Percentiles rank a stretch among this genome's conserved stretches.
Evolutionary conservation across 2,888 invertebrate species (phyloP).

Genomic region (Fabriciana adippe): DNA sequence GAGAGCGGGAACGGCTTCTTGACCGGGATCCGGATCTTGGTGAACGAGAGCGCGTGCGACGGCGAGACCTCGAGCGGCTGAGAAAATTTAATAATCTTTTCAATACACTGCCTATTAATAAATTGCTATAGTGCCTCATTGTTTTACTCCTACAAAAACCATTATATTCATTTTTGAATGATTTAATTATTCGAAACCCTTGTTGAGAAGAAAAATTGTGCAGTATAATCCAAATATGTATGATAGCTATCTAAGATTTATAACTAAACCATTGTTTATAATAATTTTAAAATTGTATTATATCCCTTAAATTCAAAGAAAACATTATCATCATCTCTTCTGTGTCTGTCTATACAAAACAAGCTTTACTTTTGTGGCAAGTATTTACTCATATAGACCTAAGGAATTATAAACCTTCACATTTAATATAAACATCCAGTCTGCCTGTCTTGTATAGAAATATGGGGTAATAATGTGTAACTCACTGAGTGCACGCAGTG

Average conservation of each 20-base stretch:
- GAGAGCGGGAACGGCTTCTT: slow-evolving; percentile 75
- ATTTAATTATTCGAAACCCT: too few relatives aligned
- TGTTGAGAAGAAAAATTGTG: too few relatives aligned
- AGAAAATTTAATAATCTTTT: slow-evolving; percentile 49
- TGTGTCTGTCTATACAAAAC: slow-evolving; percentile 32
- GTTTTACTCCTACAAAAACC: too few relatives aligned
- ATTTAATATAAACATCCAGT: slow-evolving; percentile 19
- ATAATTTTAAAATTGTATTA: not conserved
- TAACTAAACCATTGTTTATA: too few relatives aligned
- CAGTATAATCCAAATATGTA: too few relatives aligned
- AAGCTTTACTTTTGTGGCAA: slow-evolving; percentile 7
- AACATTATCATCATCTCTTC: slow-evolving; percentile 26
- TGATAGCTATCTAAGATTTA: too few relatives aligned
- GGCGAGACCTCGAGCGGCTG: slow-evolving; percentile 84
- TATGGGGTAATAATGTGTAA: slow-evolving; percentile 77
- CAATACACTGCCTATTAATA: not conserved
- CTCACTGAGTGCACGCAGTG: slow-evolving; percentile 82
- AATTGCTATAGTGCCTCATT: too few relatives aligned
- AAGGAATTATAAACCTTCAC: too few relatives aligned
- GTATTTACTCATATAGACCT: not conserved
- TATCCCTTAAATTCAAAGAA: not conserved
- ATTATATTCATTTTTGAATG: too few relatives aligned
- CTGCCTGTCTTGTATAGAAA: slow-evolving; percentile 61
- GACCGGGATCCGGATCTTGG: slow-evolving; percentile 77
- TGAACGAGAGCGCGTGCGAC: slow-evolving; percentile 84